Conservation (phyloP, 2,113 vertebrate species). For the Pluvialis apricaria region DNA sequence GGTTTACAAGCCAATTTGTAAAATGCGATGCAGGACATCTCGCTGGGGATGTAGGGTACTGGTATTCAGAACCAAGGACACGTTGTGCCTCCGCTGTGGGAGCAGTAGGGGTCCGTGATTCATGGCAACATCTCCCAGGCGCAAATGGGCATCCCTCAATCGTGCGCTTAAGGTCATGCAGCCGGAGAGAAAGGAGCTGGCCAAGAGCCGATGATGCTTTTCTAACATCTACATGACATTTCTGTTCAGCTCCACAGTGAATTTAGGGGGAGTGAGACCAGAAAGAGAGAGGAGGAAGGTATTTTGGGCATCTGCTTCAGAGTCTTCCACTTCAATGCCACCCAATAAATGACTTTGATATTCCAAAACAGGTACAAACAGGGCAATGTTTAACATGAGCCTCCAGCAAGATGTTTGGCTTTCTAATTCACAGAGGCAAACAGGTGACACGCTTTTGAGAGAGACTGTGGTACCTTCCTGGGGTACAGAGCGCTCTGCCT, state of each 20-base stretch:
- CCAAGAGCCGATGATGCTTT: not conserved
- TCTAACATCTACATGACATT: not conserved
- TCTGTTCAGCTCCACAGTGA: not conserved
- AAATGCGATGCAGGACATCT: not conserved
- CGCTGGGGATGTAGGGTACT: not conserved
- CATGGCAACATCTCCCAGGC: not conserved
- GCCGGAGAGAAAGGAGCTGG: not conserved
- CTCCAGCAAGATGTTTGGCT: not conserved
- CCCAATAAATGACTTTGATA: not conserved
- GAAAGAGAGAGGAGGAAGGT: not conserved
- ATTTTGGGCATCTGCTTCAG: not conserved
- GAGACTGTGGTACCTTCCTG: not conserved
- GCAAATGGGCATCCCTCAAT: slow-evolving; percentile 8
- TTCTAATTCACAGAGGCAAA: not conserved
- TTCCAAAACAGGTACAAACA: not conserved
- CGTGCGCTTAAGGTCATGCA: slow-evolving; percentile 1
- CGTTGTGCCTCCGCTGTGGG: not conserved
- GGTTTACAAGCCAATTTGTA: not conserved
- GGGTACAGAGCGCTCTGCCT: not conserved
- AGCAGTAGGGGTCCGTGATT: slow-evolving; percentile 18
- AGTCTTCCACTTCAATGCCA: not conserved
- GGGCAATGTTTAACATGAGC: not conserved
- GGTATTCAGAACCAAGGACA: slow-evolving; percentile 7
- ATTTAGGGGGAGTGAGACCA: not conserved
- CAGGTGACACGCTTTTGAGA: not conserved